A percentile compares a stretch with the other conserved stretches of the same genome.
phyloP scores from a whole-genome alignment of 1,140 invertebrate species.

The Rhagoletis pomonella region DNA sequence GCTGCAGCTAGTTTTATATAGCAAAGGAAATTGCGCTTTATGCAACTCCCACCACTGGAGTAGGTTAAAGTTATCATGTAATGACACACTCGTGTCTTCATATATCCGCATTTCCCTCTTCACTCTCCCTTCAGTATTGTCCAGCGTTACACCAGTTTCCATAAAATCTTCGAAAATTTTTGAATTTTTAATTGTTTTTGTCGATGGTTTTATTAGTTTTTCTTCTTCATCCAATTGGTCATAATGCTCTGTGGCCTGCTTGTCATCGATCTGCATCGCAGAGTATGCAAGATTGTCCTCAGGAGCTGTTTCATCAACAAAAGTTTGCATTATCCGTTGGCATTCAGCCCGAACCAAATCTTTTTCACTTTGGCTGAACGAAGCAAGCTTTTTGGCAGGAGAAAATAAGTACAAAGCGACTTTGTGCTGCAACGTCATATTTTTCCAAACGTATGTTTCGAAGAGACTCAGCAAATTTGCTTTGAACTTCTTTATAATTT shows the following conservation, averaged over 20 bases:
- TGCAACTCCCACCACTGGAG: no score
- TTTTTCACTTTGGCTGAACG: constrained; percentile 2
- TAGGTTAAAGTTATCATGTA: no score
- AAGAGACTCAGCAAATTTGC: not conserved
- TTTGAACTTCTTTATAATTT: constrained; percentile 39
- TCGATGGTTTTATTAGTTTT: no score
- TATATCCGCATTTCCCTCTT: no score
- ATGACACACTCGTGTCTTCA: no score
- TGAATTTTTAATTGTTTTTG: no score
- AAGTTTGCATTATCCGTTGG: constrained; percentile 24
- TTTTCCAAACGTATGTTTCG: not conserved
- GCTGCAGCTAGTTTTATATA: no score
- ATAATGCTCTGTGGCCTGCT: not conserved
- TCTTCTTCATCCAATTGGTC: not conserved
- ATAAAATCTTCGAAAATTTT: no score
- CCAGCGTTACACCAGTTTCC: no score
- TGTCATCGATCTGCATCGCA: not conserved
- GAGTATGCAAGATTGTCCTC: not conserved
- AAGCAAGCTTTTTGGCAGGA: constrained; percentile 46
- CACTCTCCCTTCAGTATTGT: no score
- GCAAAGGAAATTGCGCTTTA: no score
- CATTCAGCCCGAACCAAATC: constrained; percentile 22
- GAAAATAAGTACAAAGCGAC: constrained; percentile 41
- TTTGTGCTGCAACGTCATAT: constrained; percentile 24
- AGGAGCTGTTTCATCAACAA: not conserved